These are phyloP conservation scores for Willowsia nigromaculata DNA, from an alignment of 2,888 invertebrate genomes.

Conservation along the genomic window DNA sequence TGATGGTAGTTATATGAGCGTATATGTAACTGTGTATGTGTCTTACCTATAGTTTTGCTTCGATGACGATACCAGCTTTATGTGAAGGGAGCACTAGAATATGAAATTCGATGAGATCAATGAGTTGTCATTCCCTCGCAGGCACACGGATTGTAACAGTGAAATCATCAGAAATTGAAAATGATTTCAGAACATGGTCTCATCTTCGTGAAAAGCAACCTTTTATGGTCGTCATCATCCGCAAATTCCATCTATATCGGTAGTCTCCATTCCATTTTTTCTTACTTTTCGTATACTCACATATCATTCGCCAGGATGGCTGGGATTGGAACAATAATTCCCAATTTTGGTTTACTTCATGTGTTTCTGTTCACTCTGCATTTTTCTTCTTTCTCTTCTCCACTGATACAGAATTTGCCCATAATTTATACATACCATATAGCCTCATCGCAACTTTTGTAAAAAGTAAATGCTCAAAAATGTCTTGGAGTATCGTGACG, in stretches of 20 bases:
- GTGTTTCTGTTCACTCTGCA: background rate
- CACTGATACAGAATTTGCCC: background rate
- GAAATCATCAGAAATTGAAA: conserved; percentile 78
- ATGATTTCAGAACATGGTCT: conserved; percentile 72
- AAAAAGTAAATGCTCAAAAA: background rate
- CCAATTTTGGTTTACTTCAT: conserved; percentile 21
- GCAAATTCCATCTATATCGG: conserved; percentile 7
- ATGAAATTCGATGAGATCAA: conserved; percentile 78
- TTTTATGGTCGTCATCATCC: conserved; percentile 75
- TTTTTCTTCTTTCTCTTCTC: background rate
- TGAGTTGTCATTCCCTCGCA: conserved; percentile 73
- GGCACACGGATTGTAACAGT: conserved; percentile 54
- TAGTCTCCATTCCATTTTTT: background rate
- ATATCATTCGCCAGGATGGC: background rate
- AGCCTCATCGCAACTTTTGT: background rate
- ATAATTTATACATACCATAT: background rate
- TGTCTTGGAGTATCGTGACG: background rate
- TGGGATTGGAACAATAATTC: conserved; percentile 2
- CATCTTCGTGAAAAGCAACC: conserved; percentile 74
- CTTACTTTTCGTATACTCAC: background rate
- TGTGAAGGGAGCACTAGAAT: conserved; percentile 13
- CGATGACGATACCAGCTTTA: background rate
- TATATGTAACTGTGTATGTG: background rate
- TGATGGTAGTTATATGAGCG: background rate
- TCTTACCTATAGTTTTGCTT: background rate